Evolutionary conservation across 2,888 invertebrate species (phyloP).

Genomic region (Bellardia pandia): DNA sequence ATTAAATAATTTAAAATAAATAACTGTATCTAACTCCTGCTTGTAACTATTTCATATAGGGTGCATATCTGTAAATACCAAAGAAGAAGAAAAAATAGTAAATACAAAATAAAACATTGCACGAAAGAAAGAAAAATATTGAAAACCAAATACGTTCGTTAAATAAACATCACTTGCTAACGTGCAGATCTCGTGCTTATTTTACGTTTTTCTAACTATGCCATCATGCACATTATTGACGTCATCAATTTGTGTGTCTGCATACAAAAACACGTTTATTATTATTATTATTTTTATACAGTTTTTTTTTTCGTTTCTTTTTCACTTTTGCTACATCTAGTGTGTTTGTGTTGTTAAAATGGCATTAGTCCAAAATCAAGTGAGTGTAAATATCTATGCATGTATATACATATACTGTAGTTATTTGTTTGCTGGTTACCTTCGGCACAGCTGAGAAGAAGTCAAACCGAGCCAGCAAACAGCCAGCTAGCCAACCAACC

Average conservation of each 20-base stretch:
- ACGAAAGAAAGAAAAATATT: not conserved
- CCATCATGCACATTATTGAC: slow-evolving; percentile 67
- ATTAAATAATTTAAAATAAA: too few species aligned
- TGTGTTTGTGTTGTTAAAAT: slow-evolving; percentile 46
- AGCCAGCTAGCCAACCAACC: slow-evolving; percentile 6
- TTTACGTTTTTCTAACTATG: slow-evolving; percentile 23
- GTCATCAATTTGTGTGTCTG: slow-evolving; percentile 68
- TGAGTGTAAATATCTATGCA: not conserved
- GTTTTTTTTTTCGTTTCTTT: slow-evolving; percentile 15
- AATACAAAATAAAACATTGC: not conserved
- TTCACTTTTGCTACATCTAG: slow-evolving; percentile 10
- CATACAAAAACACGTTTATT: slow-evolving; percentile 63
- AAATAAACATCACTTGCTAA: slow-evolving; percentile 32
- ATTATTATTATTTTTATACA: not conserved
- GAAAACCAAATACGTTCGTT: not conserved
- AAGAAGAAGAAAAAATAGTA: not conserved
- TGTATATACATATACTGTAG: not conserved
- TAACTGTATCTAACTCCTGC: too few species aligned
- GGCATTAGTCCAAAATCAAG: slow-evolving; percentile 67
- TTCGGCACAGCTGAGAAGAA: slow-evolving; percentile 60
- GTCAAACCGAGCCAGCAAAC: slow-evolving; percentile 50
- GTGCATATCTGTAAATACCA: too few species aligned
- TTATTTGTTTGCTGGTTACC: slow-evolving; percentile 50
- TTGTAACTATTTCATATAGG: too few species aligned
- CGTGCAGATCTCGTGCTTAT: slow-evolving; percentile 68